phyloP scores from a whole-genome alignment of 2,113 vertebrate species.

The Herpetotheres cachinnans region DNA sequence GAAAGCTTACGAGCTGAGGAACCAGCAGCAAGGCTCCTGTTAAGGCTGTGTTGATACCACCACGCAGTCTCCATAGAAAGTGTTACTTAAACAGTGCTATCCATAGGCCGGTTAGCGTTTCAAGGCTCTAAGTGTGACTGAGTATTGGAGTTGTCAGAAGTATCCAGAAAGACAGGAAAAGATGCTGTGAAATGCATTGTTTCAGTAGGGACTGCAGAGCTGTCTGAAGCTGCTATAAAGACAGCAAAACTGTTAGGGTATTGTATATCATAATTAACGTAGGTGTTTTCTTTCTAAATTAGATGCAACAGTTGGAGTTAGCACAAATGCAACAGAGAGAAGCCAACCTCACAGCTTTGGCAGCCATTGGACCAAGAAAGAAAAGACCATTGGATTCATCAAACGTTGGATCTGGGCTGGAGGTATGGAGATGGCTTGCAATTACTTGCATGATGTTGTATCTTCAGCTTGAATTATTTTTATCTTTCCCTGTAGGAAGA shows the following conservation, averaged over 20 bases:
- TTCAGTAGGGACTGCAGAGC: neutral
- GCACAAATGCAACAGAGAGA: conserved; percentile 88
- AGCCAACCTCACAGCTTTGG: conserved; percentile 91
- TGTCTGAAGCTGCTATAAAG: neutral
- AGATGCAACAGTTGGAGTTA: conserved; percentile 91
- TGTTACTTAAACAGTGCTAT: neutral
- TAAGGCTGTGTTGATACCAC: neutral
- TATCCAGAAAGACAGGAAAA: neutral
- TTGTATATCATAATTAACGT: neutral
- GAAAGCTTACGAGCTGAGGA: neutral
- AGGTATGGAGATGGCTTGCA: conserved; percentile 71
- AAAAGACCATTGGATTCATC: conserved; percentile 81
- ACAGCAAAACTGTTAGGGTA: neutral
- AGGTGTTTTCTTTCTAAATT: conserved; percentile 10
- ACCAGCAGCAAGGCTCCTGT: neutral
- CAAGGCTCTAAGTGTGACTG: neutral
- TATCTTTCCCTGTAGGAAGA: neutral
- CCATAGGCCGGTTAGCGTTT: fast-evolving
- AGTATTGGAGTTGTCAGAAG: neutral
- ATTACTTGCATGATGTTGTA: neutral
- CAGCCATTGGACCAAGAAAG: conserved; percentile 92
- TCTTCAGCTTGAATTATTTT: neutral
- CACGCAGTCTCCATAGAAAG: neutral
- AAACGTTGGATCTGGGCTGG: conserved; percentile 52
- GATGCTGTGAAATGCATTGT: neutral